Evolutionary conservation across 2,797 vertebrate species (phyloP), one percentile per base, ranked within the genome.

Genomic region (Sandelia bainsii): DNA sequence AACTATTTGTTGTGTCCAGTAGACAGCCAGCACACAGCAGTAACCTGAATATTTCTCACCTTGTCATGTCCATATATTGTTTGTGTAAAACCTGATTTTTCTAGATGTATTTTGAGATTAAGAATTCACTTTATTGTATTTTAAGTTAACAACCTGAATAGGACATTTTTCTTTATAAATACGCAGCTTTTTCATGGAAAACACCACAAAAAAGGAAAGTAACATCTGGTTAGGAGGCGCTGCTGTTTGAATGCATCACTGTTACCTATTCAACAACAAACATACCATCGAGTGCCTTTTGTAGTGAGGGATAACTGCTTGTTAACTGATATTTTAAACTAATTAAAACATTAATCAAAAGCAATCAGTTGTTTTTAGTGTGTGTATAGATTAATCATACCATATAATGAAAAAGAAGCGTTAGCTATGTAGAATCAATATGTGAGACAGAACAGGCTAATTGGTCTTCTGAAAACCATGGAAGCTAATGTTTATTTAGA

Each of bases 401-500:
- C 19, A 29, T n/a, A 9, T 9, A 42, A 40, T 68, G 23, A 62
- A 42, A 56, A 61, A 8, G 63, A 59, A 20, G 37, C 57, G 48
- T 5, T 76, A 10, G 48, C 62, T 22, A 27, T 69, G 44, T 49
- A 37, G 29, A 56, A 37, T 59, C 3, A 23, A 25, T 25, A 4
- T 20, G 11, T 57, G 32, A 48, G 50, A 53, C 64, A 39, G 13
- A 50, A 53, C 29, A 62, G 2, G 25, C 25, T 25, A 25, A 25
- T 25, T 25, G 25, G 25, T 25, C 25, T 25, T 25, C 25, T 25
- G 25, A 25, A 25, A 25, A 25, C 4, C 25, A 25, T 25, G 25
- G 4, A 25, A 25, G 50, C 22, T 51, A 27, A 61, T 71, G 68
- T 51, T 79, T 53, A 62, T 62, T 62, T 52, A 19, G 22, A 59